These are phyloP conservation scores for Phaethornis superciliosus DNA, from an alignment of 2,113 vertebrate species.

Conservation along the genomic window DNA sequence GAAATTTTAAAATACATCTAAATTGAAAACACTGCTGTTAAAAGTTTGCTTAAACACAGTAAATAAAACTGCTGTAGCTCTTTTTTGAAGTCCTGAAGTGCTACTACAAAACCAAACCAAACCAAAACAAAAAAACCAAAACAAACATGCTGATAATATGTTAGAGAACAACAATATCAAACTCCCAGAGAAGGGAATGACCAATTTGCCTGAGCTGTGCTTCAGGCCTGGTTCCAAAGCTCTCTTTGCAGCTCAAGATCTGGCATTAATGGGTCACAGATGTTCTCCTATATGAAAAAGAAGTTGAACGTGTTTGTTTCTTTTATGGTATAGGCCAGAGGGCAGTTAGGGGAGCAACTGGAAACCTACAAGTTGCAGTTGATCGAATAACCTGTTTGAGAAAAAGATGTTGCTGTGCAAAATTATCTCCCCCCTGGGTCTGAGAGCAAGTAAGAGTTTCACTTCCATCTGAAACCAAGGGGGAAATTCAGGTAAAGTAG, in stretches of 20 bases:
- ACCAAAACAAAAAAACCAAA: neutral
- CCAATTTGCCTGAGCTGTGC: neutral
- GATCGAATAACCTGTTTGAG: neutral
- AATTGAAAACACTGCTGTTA: neutral
- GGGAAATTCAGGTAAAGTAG: conserved; percentile 28
- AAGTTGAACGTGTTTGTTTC: conserved; percentile 12
- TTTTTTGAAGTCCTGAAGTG: neutral
- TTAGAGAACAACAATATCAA: neutral
- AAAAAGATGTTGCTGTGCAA: neutral
- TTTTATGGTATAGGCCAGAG: neutral
- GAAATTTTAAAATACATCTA: neutral
- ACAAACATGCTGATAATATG: conserved; percentile 5
- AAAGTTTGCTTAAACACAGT: neutral
- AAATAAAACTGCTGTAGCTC: neutral
- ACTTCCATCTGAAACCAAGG: conserved; percentile 18
- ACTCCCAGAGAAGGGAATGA: neutral
- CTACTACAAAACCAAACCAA: neutral
- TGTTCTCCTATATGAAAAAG: neutral
- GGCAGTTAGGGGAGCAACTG: neutral
- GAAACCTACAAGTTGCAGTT: neutral
- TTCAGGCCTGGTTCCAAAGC: neutral
- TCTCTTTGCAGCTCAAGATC: neutral
- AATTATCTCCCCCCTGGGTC: neutral
- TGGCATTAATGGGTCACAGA: conserved; percentile 3
- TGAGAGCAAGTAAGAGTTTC: neutral